These are phyloP conservation scores for Paratrypauchen microcephalus DNA, from an alignment of 2,797 vertebrate genomes.

Conservation along the genomic window DNA sequence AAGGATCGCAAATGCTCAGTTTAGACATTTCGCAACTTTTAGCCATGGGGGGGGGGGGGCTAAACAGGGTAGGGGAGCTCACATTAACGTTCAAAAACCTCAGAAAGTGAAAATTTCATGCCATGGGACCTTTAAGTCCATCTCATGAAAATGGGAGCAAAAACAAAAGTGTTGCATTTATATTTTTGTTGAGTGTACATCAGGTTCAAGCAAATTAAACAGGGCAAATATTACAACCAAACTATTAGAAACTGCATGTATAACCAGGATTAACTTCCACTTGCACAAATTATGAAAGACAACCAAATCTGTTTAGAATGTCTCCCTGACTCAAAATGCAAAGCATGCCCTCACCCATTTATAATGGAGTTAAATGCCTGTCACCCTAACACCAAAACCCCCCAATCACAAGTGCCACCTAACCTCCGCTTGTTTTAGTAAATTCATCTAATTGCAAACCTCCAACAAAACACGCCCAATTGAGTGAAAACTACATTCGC, in stretches of 20 bases:
- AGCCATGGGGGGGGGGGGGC: no score
- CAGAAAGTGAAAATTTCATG: no score
- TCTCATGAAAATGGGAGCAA: no score
- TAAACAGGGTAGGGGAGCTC: no score
- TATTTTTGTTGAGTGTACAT: no score
- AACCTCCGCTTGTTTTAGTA: conserved; percentile 7
- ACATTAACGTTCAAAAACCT: no score
- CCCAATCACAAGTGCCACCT: background rate
- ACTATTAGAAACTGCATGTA: background rate
- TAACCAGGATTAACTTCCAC: background rate
- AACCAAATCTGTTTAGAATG: background rate
- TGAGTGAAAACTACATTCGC: conserved; percentile 27
- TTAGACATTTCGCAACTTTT: no score
- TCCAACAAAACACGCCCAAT: conserved; percentile 25
- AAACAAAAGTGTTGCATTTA: no score
- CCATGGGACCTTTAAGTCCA: no score
- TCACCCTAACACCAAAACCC: conserved; percentile 4
- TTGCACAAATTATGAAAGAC: background rate
- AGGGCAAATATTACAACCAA: background rate
- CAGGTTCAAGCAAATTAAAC: no score
- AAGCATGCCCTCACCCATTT: background rate
- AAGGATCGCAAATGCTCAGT: no score
- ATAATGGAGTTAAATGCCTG: background rate
- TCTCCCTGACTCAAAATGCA: background rate
- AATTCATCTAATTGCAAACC: conserved; percentile 38